Percentiles rank a stretch among this genome's conserved stretches.
phyloP scores from a whole-genome alignment of 2,113 vertebrate genomes.

The Plecotus auritus region DNA sequence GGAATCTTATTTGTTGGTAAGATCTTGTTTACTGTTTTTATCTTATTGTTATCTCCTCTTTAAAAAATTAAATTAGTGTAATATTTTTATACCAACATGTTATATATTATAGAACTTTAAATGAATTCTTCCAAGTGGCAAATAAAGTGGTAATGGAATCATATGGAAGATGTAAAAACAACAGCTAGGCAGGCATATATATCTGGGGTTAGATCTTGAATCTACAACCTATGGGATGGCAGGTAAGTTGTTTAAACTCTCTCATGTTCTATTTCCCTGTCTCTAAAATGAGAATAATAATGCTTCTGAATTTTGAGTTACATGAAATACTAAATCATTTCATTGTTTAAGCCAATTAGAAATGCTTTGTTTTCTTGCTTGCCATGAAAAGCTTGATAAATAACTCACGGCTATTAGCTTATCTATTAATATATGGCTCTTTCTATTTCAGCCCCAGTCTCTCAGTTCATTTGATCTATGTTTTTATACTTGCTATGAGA shows the following conservation, averaged over 20 bases:
- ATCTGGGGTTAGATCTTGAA: neutral
- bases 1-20: neutral
- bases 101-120: neutral
- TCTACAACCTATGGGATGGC: neutral
- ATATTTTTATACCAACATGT: neutral
- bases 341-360: neutral
- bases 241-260: slow-evolving; percentile 16
- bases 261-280: neutral
- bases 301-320: neutral
- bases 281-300: neutral
- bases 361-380: neutral
- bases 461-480: neutral
- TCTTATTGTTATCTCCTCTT: neutral
- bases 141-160: neutral
- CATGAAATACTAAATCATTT: neutral
- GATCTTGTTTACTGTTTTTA: neutral
- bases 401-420: neutral
- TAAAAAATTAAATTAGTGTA: neutral
- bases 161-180: neutral
- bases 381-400: slow-evolving; percentile 7
- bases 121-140: neutral
- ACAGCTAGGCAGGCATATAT: neutral
- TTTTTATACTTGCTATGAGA: neutral
- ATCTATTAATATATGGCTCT: neutral
- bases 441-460: neutral